These are phyloP conservation scores for Isichthys henryi DNA, from an alignment of 2,113 vertebrate genomes.

Conservation along the genomic window DNA sequence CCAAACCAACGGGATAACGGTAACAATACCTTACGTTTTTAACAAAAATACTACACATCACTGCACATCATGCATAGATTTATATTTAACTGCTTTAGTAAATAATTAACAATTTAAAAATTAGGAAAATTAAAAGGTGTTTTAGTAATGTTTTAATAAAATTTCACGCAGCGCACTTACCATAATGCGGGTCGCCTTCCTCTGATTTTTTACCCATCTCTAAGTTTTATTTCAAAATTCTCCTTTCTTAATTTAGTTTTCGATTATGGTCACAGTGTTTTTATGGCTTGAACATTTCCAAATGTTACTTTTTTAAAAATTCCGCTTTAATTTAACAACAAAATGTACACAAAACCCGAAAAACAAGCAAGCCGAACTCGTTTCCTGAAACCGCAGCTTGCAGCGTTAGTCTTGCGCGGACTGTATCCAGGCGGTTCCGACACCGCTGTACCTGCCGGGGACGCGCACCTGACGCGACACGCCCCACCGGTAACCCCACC, in stretches of 20 bases:
- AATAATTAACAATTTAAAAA: background rate
- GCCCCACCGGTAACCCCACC: background rate
- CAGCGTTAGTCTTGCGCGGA: background rate
- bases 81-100: background rate
- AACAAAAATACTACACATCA: background rate
- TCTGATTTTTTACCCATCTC: constrained; percentile 49
- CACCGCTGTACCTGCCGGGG: constrained; percentile 39
- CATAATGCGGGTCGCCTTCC: constrained; percentile 44
- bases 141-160: background rate
- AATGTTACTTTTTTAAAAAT: background rate
- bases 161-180: constrained; percentile 42
- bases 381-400: background rate
- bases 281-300: background rate
- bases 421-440: constrained; percentile 41
- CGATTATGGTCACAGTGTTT: background rate
- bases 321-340: background rate
- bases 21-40: background rate
- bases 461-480: constrained; percentile 24
- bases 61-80: background rate
- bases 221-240: background rate
- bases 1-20: background rate
- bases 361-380: background rate
- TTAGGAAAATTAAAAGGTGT: background rate
- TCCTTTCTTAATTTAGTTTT: background rate
- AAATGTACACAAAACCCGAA: background rate